Base-by-base conservation (phyloP, 2,888 invertebrate genomes). In the Subacronicta megacephala region DNA sequence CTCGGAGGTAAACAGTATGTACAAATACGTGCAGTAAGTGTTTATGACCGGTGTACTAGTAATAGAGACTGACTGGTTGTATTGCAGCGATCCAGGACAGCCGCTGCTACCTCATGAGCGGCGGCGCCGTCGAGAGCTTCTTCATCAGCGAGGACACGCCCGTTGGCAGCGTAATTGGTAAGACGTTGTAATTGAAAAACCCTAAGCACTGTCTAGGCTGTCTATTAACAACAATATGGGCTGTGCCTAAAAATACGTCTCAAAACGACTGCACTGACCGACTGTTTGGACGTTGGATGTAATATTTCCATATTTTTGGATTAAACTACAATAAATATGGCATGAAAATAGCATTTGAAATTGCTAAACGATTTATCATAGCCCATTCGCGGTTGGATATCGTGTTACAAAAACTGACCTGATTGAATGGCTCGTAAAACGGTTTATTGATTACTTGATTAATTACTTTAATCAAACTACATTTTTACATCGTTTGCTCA, bases 41-140 rank as follows among this genome's bases (percentile, higher is more conserved):
- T 49, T 16, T 6, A 16, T 45, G 15, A 12, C 16, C 31, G 7
- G 13, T 35, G 17, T 17, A 3, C 16, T 29, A 12, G 18, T 16
- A 0, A 16, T n/a, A 9, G n/a, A 29, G 12, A 15, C 1, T 2
- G 3, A 42, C 38, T 31, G 20, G 20, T 57, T 71, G 16, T 56
- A 35, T 81, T 83, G 4, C 90, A 97, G 97, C 95, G 70, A 95
- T 96, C 83, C 95, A 96, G 78, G 98, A 98, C 93, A 97, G 97
- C 81, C 95, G 98, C 81, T 98, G 98, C 86, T 98, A 97, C 90
- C 93, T 98, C 84, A 97, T 98, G 93, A 97, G 97, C 81, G 98
- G 98, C 33, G 98, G 98, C 41, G 98, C 98, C 0, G 98, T 98
- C 45, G 98, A 98, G 87, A 98, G 97, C 87, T 97, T 98, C 89